These are phyloP conservation scores for Phrynosoma blainvillii DNA, from an alignment of 2,113 vertebrate species.

Conservation along the genomic window DNA sequence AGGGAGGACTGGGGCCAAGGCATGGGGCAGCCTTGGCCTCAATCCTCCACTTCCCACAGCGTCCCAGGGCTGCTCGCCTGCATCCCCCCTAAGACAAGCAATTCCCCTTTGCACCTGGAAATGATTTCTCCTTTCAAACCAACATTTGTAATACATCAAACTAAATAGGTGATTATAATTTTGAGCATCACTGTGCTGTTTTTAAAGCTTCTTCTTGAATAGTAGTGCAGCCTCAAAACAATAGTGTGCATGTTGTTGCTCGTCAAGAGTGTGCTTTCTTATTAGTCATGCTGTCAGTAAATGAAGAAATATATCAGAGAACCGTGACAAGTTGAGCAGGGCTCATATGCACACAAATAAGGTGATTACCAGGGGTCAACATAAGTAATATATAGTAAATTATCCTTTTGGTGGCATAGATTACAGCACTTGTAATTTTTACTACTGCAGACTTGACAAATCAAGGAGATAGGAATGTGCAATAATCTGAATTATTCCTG, in stretches of 20 bases:
- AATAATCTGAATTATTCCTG: too few species aligned
- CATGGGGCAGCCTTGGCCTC: too few species aligned
- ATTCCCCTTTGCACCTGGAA: slow-evolving; percentile 62
- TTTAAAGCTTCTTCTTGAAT: slow-evolving; percentile 55
- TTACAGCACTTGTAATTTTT: too few species aligned
- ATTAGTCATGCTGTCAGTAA: slow-evolving; percentile 55
- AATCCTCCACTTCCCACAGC: too few species aligned
- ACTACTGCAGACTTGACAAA: too few species aligned
- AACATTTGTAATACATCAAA: slow-evolving; percentile 41
- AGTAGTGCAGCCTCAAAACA: slow-evolving; percentile 55
- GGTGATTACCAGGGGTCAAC: too few species aligned
- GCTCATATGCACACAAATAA: slow-evolving; percentile 43
- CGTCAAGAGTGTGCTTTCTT: slow-evolving; percentile 36
- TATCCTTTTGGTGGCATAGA: too few species aligned
- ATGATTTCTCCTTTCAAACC: slow-evolving; percentile 48
- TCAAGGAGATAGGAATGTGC: too few species aligned
- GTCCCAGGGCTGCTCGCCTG: too few species aligned
- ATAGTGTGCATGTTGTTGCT: slow-evolving; percentile 41
- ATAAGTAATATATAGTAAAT: too few species aligned
- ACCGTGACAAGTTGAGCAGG: slow-evolving; percentile 46
- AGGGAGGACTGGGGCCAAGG: too few species aligned
- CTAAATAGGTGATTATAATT: slow-evolving; percentile 54
- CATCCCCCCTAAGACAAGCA: slow-evolving; percentile 34
- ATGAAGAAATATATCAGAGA: slow-evolving; percentile 39
- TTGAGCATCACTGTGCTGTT: slow-evolving; percentile 52